Base-by-base conservation (phyloP, 2,113 vertebrate genomes). In the Mobula hypostoma region DNA sequence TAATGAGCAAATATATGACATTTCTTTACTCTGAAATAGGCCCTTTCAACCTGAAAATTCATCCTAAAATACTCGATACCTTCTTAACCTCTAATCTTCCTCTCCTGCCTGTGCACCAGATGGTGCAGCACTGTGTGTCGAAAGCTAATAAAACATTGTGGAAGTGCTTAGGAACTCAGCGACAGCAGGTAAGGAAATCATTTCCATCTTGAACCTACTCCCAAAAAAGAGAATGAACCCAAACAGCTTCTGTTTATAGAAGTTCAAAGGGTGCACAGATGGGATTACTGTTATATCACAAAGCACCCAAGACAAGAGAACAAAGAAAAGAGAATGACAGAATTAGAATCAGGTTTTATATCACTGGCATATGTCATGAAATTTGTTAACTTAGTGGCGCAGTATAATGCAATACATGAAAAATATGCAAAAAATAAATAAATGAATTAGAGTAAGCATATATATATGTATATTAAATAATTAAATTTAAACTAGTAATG, bases 21-120 rank as follows among this genome's bases (percentile, higher is more conserved):
- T 48, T 72, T 68, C 17, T 70, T 66, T 40, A 48, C 66, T 40
- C 32, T 19, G 14, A 92, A 72, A 36, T 68, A 92, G 90, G 70
- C n/a, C 90, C 48, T 72, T 92, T 40, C 90, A 92, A 72, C 66
- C 66, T 92, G 90, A 24, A 92, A 92, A 92, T 92, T 48, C n/a
- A 92, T 24, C 66, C 90, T 72, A 27, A 72, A 72, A 72, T 68
- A 40, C 40, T 92, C 32, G 15, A 68, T 72, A 17, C 66, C 66
- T 72, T 66, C 36, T 92, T 92, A 70, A 92, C 32, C 90, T 92
- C 63, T 36, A 90, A 90, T 68, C n/a, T 90, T 90, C 61, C 21
- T 36, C 36, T 32, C 32, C n/a, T 92, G 90, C 90, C 66, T 92
- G 32, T 92, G 66, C 63, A 92, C 66, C 32, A 72, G 90, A 92